Evolutionary conservation across 1,140 invertebrate genomes (phyloP).

Genomic region (Harpegnathos saltator): DNA sequence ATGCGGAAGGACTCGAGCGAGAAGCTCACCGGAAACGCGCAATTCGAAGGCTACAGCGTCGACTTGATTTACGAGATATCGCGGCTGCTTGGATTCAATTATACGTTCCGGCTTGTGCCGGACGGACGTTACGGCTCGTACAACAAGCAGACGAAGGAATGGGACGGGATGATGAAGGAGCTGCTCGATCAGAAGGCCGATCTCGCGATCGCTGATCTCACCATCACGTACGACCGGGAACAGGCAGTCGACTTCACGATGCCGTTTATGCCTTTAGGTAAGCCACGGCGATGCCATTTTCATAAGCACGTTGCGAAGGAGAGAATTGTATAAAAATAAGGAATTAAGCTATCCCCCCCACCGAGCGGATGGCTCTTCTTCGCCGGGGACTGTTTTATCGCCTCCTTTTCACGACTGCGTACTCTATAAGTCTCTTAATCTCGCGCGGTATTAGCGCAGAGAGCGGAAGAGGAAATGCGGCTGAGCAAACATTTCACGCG

Average conservation of each 20-base stretch:
- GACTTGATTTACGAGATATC: conserved; percentile 96
- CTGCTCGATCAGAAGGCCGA: conserved; percentile 96
- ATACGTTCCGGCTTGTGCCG: conserved; percentile 93
- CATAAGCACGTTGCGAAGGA: conserved; percentile 12
- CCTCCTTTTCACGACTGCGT: too few relatives aligned
- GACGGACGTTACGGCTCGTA: conserved; percentile 93
- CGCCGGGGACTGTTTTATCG: too few relatives aligned
- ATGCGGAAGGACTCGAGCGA: conserved; percentile 95
- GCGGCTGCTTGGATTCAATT: conserved; percentile 95
- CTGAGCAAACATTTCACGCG: background rate
- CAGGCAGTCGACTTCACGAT: conserved; percentile 97
- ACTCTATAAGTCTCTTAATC: background rate
- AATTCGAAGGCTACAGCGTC: conserved; percentile 95
- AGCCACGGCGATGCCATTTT: conserved; percentile 37
- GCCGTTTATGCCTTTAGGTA: conserved; percentile 97
- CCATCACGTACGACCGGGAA: conserved; percentile 96
- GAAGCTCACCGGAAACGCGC: conserved; percentile 93
- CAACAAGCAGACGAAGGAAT: conserved; percentile 92
- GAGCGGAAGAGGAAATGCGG: background rate
- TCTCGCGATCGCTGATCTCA: conserved; percentile 96
- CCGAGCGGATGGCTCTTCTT: too few relatives aligned
- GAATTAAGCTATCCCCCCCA: too few relatives aligned
- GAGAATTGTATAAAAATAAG: background rate
- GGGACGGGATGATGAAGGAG: conserved; percentile 98
- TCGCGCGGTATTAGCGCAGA: background rate